These are phyloP conservation scores for Microcebus ravelobensis DNA, from an alignment of 2,113 vertebrate species.

Conservation along the genomic window DNA sequence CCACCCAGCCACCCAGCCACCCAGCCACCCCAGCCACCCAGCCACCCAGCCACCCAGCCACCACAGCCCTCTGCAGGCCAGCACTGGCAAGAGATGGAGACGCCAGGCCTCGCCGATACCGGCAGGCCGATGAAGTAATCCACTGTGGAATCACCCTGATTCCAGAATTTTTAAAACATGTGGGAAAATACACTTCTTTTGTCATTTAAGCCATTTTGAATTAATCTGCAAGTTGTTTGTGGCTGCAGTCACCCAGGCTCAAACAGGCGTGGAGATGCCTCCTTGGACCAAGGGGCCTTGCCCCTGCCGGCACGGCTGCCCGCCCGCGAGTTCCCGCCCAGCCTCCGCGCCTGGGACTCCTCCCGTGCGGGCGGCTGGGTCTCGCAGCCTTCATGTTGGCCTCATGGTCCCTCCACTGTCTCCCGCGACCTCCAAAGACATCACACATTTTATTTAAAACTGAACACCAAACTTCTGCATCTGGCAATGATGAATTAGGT, in stretches of 20 bases:
- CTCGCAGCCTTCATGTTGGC: too few species aligned
- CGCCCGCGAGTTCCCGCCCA: too few species aligned
- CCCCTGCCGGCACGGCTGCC: fast-evolving
- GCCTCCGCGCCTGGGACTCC: too few species aligned
- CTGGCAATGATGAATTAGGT: background rate
- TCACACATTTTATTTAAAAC: background rate
- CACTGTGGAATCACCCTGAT: background rate
- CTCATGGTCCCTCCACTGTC: background rate
- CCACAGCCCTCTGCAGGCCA: too few species aligned
- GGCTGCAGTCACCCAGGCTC: background rate
- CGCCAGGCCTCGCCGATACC: fast-evolving
- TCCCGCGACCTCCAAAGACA: background rate
- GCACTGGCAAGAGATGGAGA: background rate
- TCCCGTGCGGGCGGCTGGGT: too few species aligned
- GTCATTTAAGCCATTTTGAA: background rate
- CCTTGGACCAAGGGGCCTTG: too few species aligned
- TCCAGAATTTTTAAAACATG: background rate
- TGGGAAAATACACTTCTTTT: background rate
- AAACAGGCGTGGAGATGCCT: background rate
- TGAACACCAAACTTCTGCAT: background rate
- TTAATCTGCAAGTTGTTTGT: background rate
- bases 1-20: too few species aligned
- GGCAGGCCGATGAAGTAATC: background rate
- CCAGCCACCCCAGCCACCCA: too few species aligned
- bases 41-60: too few species aligned